phyloP scores from a whole-genome alignment of 2,888 invertebrate species.

The Abscondita cerata region DNA sequence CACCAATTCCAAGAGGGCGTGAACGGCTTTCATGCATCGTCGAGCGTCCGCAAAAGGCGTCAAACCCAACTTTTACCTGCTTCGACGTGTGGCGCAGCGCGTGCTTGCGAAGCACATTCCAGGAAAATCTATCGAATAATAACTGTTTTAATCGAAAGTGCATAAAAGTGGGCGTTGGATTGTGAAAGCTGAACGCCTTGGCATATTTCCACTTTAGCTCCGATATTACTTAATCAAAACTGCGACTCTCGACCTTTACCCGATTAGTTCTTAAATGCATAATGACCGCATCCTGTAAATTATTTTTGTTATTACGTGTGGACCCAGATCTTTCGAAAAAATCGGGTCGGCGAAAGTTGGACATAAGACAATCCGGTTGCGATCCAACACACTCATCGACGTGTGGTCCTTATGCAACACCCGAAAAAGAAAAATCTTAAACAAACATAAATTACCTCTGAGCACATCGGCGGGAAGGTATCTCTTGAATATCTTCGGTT shows the following conservation, averaged over 20 bases:
- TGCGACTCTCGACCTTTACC: too few species aligned
- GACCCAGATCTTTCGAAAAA: too few species aligned
- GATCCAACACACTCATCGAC: too few species aligned
- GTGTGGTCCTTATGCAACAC: too few species aligned
- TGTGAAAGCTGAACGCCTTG: conserved; percentile 3
- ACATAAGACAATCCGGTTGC: too few species aligned
- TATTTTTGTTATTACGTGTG: too few species aligned
- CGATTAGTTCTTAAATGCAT: too few species aligned
- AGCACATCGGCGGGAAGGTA: conserved; percentile 89
- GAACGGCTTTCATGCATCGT: conserved; percentile 84
- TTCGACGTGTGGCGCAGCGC: conserved; percentile 86
- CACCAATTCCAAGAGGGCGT: conserved; percentile 80
- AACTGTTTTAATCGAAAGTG: neutral
- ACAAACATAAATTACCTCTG: conserved; percentile 76
- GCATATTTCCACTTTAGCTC: neutral
- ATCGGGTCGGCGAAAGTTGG: too few species aligned
- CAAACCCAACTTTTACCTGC: conserved; percentile 84
- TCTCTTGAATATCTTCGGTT: conserved; percentile 74
- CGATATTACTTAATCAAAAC: neutral
- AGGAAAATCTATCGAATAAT: conserved; percentile 76
- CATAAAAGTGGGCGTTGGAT: conserved; percentile 1
- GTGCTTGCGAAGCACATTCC: conserved; percentile 92
- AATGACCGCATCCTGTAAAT: neutral
- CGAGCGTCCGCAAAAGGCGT: conserved; percentile 92
- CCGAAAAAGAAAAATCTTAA: conserved; percentile 9